Evolutionary conservation across 1,140 invertebrate genomes (phyloP).

Genomic region (Nasonia giraulti): DNA sequence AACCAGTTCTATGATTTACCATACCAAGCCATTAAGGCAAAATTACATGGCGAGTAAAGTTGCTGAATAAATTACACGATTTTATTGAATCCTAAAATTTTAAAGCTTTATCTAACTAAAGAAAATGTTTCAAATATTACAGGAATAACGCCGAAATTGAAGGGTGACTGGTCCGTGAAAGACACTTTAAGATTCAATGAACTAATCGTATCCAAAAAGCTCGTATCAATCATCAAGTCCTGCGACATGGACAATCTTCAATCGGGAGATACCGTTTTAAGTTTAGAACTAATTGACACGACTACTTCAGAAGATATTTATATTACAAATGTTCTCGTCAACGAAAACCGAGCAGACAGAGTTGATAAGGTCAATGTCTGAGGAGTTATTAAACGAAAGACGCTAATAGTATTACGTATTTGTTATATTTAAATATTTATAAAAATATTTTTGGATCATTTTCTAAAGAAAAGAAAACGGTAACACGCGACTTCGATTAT

Average conservation of each 20-base stretch:
- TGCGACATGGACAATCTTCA: constrained; percentile 72
- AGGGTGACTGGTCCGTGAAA: constrained; percentile 77
- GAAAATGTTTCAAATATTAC: constrained; percentile 50
- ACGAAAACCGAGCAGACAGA: constrained; percentile 71
- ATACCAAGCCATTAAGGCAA: constrained; percentile 77
- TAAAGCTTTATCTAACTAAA: neutral
- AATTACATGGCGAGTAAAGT: constrained; percentile 70
- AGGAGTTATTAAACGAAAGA: constrained; percentile 11
- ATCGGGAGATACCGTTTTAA: constrained; percentile 72
- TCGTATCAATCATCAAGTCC: constrained; percentile 75
- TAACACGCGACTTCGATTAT: neutral
- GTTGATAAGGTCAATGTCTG: neutral
- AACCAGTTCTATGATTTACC: constrained; percentile 73
- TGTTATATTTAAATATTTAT: constrained; percentile 20
- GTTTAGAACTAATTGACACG: constrained; percentile 76
- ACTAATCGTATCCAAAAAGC: constrained; percentile 75
- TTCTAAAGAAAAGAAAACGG: neutral
- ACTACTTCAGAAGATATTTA: constrained; percentile 74
- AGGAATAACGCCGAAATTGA: constrained; percentile 75
- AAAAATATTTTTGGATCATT: constrained; percentile 22
- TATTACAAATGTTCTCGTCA: constrained; percentile 73
- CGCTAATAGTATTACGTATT: constrained; percentile 19
- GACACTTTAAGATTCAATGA: constrained; percentile 77
- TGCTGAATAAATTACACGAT: neutral
- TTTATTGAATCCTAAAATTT: neutral